Evolutionary conservation across 2,797 vertebrate species (phyloP).

Genomic region (Heterohyrax brucei): DNA sequence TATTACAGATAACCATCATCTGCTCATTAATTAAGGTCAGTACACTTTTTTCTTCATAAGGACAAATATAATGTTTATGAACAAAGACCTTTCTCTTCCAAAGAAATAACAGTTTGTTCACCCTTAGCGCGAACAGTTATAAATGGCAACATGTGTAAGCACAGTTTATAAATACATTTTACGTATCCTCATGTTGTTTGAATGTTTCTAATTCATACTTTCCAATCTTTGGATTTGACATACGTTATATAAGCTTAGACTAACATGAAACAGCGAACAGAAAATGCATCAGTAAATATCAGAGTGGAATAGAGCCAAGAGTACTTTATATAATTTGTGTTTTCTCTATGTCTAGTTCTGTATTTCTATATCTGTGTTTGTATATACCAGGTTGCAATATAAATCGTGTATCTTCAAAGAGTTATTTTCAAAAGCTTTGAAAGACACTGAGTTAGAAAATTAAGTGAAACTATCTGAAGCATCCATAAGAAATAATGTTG

Average conservation of each 20-base stretch:
- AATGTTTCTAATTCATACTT: constrained; percentile 58
- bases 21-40: background rate
- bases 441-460: constrained; percentile 56
- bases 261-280: background rate
- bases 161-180: constrained; percentile 41
- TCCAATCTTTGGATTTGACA: background rate
- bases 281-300: constrained; percentile 8
- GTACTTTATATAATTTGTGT: background rate
- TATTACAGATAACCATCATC: background rate
- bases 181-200: background rate
- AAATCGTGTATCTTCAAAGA: constrained; percentile 49
- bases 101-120: constrained; percentile 17
- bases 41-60: background rate
- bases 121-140: background rate
- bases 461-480: constrained; percentile 34
- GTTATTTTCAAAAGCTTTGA: constrained; percentile 17
- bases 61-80: background rate
- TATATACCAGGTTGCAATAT: background rate
- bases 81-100: background rate
- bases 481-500: constrained; percentile 37
- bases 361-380: constrained; percentile 17
- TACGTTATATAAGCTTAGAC: background rate
- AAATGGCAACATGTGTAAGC: background rate
- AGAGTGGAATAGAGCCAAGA: background rate
- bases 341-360: constrained; percentile 23